Conservation (phyloP, 1,140 invertebrate species). For the Halotydeus destructor region DNA sequence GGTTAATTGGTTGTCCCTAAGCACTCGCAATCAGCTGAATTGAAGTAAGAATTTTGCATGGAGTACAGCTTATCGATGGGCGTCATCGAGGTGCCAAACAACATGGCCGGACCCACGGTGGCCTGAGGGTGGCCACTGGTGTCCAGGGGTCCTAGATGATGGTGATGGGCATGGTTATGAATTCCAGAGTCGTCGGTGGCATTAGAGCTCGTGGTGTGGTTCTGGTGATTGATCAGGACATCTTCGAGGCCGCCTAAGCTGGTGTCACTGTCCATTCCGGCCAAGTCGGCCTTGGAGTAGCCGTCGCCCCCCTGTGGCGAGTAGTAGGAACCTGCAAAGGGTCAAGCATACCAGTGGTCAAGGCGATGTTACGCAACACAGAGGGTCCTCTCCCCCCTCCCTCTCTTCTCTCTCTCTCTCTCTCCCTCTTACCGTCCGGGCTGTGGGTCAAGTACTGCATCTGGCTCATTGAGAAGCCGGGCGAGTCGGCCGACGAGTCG, state of each 20-base stretch:
- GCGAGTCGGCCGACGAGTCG: slow-evolving; percentile 3
- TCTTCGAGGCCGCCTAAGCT: slow-evolving; percentile 18
- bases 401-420: too few relatives aligned
- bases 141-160: slow-evolving; percentile 9
- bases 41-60: slow-evolving; percentile 87
- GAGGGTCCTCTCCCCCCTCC: too few relatives aligned
- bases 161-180: slow-evolving; percentile 2
- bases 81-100: slow-evolving; percentile 43
- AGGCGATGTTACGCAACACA: too few relatives aligned
- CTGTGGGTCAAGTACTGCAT: slow-evolving; percentile 6
- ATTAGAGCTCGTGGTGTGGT: slow-evolving; percentile 2
- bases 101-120: slow-evolving; percentile 77
- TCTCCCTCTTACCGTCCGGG: slow-evolving; percentile 1
- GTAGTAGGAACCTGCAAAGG: slow-evolving; percentile 17
- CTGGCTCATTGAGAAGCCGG: neutral
- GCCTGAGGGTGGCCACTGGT: slow-evolving; percentile 52
- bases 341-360: too few relatives aligned
- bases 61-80: slow-evolving; percentile 93
- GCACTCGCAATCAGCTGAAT: slow-evolving; percentile 17
- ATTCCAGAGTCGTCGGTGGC: neutral
- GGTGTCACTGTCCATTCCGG: slow-evolving; percentile 17
- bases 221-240: slow-evolving; percentile 15
- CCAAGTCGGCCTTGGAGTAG: slow-evolving; percentile 18
- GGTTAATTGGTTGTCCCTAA: slow-evolving; percentile 15
- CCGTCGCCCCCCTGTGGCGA: slow-evolving; percentile 15